Base-by-base conservation (phyloP, 2,797 vertebrate genomes). In the Silurus lanzhouensis region DNA sequence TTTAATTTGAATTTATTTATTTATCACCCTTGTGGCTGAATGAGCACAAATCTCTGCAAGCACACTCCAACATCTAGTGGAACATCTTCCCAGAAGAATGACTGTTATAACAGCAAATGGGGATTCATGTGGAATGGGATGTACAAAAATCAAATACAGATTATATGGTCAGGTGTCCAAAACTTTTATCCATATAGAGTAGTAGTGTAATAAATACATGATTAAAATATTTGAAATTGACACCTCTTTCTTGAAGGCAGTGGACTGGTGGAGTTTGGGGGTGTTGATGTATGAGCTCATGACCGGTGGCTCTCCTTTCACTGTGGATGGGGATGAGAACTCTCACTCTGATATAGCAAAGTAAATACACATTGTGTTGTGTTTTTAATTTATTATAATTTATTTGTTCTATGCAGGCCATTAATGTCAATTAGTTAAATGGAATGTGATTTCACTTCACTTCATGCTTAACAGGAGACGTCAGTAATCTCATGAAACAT, bases 241-340 rank as follows among this genome's bases (percentile, higher is more conserved):
- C 63, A 63, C 19, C 38, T 61, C 31, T 55, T 67, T 1, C 9
- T 89, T 94, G 0, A 91, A 99, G 98, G 97, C 97, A 20, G 98
- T 99, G 92, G 98, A 99, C 94, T 99, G 98, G 98, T 99, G 98
- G 98, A 99, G 98, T 92, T 94, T 99, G 76, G 98, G 98, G 48
- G 98, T 99, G 87, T 92, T 99, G 83, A 99, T 98, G 97, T 99
- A 99, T 85, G 98, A 99, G 91, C 95, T 99, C 74, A 88, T 99
- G 91, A 99, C 97, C 4, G 98, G 98, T 89, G 98, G 97, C 2
- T 99, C 98, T 13, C 98, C 98, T 83, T 99, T 99, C 92, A 99
- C 98, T 55, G 98, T 99, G 0, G 98, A 99, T 46, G 98, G 98
- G 86, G 95, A 98, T 84, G 97, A 97, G 92, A 99, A 99, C 93